Base-by-base conservation (phyloP, 2,797 vertebrate species). In the Phalanger gymnotis region DNA sequence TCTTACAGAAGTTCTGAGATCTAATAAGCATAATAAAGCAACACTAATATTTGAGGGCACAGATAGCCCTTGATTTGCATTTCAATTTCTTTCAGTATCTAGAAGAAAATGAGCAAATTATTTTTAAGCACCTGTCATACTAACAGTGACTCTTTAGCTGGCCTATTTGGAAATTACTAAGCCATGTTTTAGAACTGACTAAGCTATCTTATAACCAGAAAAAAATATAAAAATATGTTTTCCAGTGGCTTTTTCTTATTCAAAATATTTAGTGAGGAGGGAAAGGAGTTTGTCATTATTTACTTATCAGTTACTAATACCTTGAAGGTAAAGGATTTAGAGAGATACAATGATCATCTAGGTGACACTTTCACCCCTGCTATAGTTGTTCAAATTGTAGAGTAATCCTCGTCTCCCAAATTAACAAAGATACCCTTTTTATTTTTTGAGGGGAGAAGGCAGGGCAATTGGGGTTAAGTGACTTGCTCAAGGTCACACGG, bases 61-160 rank as follows among this genome's bases (percentile, higher is more conserved):
- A 54, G 9, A 92, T 52, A 6, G 34, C 81, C 53, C 2, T 94
- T 22, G 3, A 54, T 92, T 93, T 93, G 19, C 40, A 81, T 81
- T 73, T 73, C 19, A 57, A 3, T 91, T 34, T 92, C 58, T 96
- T 55, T 25, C 90, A 91, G 6, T 40, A 90, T 73, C 34, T 73
- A 30, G 13, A 9, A 51, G 2, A 47, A 93, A 53, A 92, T 56
- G 91, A 93, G 19, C 58, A 96, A 91, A 73, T 55, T 96, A 91
- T 30, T 90, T 73, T 94, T n/a, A 93, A 54, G 30, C 92, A 92
- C 4, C 34, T 93, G 14, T 2, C 19, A 47, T 47, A 81, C 73
- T 7, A 81, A 25, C 1, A 52, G 2, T 92, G 89, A 57, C 2
- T 0, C 54, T 81, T 4, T 55, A 94, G 28, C 1, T 93, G 31